phyloP scores from a whole-genome alignment of 2,113 vertebrate species.

The Argyrosomus japonicus region DNA sequence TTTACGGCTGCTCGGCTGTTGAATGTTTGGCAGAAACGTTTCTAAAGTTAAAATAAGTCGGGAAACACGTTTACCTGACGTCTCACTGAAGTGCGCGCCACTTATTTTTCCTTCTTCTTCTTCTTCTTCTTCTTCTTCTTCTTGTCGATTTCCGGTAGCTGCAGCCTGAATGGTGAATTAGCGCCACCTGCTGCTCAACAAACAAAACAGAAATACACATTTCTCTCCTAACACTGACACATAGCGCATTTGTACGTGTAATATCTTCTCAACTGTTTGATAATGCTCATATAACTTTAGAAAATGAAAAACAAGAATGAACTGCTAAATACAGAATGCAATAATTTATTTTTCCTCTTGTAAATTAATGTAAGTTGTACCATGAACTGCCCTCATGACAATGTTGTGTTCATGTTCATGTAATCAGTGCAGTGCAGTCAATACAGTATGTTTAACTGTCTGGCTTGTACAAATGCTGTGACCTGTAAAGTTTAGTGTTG shows the following conservation, averaged over 20 bases:
- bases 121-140: neutral
- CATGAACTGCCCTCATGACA: too few species aligned
- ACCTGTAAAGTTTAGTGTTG: neutral
- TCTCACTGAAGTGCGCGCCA: neutral
- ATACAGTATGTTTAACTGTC: neutral
- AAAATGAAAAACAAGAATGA: neutral
- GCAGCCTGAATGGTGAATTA: neutral
- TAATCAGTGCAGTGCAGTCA: neutral
- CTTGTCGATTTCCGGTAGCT: neutral
- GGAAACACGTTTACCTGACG: too few species aligned
- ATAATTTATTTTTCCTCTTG: neutral
- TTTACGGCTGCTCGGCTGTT: neutral
- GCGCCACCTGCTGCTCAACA: conserved; percentile 37
- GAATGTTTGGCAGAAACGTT: fast-evolving
- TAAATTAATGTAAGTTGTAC: neutral
- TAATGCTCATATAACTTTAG: neutral
- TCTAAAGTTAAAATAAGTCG: fast-evolving
- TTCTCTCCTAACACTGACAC: neutral
- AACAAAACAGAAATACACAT: too few species aligned
- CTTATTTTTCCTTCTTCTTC: neutral
- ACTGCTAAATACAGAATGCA: neutral
- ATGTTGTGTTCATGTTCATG: neutral
- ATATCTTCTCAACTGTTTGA: neutral
- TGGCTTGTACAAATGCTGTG: neutral
- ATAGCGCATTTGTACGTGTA: neutral